These are phyloP conservation scores for Choristoneura rosaceana DNA, from an alignment of 2,888 invertebrate species.

Conservation along the genomic window DNA sequence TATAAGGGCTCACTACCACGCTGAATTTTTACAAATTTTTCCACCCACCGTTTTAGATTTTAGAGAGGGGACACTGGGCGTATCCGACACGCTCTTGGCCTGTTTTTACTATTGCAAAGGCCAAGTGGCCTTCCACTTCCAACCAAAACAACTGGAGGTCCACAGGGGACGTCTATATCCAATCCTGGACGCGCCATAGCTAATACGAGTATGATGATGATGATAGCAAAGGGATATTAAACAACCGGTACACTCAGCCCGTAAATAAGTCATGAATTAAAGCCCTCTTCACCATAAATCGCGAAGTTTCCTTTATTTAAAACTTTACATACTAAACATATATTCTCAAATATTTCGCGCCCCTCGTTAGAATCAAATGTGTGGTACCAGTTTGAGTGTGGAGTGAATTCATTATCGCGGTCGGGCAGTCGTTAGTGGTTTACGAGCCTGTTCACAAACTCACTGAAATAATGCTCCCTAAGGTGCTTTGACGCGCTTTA, in stretches of 20 bases:
- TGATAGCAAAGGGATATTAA: background rate
- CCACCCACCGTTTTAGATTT: too few relatives aligned
- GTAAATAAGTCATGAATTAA: constrained; percentile 19
- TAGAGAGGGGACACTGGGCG: too few relatives aligned
- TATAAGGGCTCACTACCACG: too few relatives aligned
- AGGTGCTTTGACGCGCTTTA: constrained; percentile 61
- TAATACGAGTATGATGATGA: too few relatives aligned
- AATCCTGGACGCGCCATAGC: too few relatives aligned
- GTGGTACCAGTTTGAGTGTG: constrained; percentile 67
- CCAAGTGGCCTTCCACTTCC: too few relatives aligned
- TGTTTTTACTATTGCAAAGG: too few relatives aligned
- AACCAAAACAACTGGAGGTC: too few relatives aligned
- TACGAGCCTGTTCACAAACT: constrained; percentile 75
- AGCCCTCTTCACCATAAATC: constrained; percentile 13
- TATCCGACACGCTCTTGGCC: too few relatives aligned
- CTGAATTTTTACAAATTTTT: too few relatives aligned
- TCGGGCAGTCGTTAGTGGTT: constrained; percentile 80
- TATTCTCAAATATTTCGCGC: constrained; percentile 61
- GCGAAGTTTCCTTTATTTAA: constrained; percentile 24
- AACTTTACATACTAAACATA: constrained; percentile 41
- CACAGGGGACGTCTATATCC: too few relatives aligned
- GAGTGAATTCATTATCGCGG: constrained; percentile 79
- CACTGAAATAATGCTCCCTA: constrained; percentile 77
- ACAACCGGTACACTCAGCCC: background rate
- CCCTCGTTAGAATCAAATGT: constrained; percentile 62